phyloP scores from a whole-genome alignment of 2,888 invertebrate genomes.

The Atethmia centrago region DNA sequence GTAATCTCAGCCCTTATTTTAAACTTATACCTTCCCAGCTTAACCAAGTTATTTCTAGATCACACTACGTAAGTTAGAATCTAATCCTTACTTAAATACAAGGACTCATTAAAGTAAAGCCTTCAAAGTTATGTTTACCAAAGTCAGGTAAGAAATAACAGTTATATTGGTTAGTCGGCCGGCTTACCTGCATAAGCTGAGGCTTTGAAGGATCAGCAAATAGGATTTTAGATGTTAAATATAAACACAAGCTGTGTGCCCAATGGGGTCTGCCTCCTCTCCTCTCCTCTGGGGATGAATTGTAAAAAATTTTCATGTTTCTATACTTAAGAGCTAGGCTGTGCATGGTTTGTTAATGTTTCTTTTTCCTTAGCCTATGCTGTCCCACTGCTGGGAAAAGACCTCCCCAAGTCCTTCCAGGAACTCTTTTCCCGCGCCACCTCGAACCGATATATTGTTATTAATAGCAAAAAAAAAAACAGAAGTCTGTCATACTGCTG shows the following conservation, averaged over 20 bases:
- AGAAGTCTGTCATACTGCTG: background rate
- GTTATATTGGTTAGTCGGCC: constrained; percentile 29
- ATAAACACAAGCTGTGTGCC: background rate
- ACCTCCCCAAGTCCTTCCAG: background rate
- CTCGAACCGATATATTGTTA: no score
- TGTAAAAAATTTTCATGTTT: no score
- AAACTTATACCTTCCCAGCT: constrained; percentile 3
- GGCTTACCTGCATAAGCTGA: background rate
- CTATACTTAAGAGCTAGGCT: no score
- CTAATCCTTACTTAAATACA: constrained; percentile 48
- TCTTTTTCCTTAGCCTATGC: no score
- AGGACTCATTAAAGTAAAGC: constrained; percentile 32
- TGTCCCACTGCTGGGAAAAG: no score
- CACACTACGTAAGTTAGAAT: constrained; percentile 35
- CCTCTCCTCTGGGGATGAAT: background rate
- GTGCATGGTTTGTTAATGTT: no score
- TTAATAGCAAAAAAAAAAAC: no score
- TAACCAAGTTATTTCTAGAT: constrained; percentile 33
- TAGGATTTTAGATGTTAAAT: constrained; percentile 1
- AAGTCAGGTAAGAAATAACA: constrained; percentile 46
- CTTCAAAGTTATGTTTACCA: constrained; percentile 40
- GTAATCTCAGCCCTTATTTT: constrained; percentile 24
- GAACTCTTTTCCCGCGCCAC: no score
- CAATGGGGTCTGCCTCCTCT: background rate
- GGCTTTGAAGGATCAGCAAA: background rate